Evolutionary conservation across 2,113 vertebrate species (phyloP), one percentile per base, ranked within the genome.

Genomic region (Leiothrix lutea): DNA sequence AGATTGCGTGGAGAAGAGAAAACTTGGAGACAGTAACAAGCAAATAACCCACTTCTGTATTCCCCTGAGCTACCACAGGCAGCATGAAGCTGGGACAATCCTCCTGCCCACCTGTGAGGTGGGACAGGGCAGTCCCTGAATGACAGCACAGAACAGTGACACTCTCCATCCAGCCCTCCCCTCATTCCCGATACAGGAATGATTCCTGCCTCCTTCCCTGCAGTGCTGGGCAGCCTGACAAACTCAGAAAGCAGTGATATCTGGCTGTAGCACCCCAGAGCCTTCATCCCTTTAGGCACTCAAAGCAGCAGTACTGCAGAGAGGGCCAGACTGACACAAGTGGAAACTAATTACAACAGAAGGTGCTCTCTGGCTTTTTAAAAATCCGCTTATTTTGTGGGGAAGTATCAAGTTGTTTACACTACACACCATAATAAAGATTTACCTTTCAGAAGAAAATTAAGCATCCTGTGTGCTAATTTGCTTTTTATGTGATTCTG

Each of bases 241-340:
- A 62, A 23, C 35, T 22, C 57, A 29, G 29, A 57, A 28, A 50
- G 3, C 15, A 0, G 0, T 0, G 0, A 11, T 11, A 26, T 11
- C n/a, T 51, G 40, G 8, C 74, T 65, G 35, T 12, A 40, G 45
- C 50, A 51, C 25, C 19, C 2, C 44, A 74, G 5, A 77, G 24
- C 53, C 31, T 69, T 20, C 50, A 56, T 22, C 35, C 8, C 33
- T 23, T 8, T 8, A 1, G 19, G 51, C 40, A 18, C 31, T 65
- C 53, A 53, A 60, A 36, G 8, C 47, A 56, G 53, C 24, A 45
- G 65, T 13, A 3, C 28, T 31, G 8, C 69, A 66, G 19, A 21
- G 16, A 36, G 1, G 4, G 40, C 5, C 50, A 40, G 31, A 14
- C n/a, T 64, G 44, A 45, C 33, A 18, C 4, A 1, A 67, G 36